A percentile compares a stretch with the other conserved stretches of the same genome.
phyloP scores from a whole-genome alignment of 2,888 invertebrate genomes.

The Margaritifera margaritifera region DNA sequence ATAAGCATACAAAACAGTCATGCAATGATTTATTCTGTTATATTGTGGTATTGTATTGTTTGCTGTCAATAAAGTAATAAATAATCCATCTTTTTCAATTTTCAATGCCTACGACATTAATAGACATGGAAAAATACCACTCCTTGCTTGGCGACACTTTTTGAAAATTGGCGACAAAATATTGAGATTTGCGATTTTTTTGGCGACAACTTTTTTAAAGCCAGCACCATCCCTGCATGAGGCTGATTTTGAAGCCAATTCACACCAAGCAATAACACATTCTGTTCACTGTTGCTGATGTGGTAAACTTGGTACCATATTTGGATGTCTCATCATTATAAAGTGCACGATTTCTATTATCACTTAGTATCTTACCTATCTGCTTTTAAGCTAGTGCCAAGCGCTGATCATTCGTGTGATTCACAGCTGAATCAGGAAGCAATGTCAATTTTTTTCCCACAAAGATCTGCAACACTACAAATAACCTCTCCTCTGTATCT shows the following conservation, averaged over 20 bases:
- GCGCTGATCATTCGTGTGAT: conserved; percentile 4
- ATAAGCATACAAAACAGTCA: too few species aligned
- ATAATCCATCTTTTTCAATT: too few species aligned
- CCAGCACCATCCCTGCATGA: too few species aligned
- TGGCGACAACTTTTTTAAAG: too few species aligned
- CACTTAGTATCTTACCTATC: background rate
- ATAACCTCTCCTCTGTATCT: background rate
- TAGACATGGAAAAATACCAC: too few species aligned
- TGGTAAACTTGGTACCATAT: conserved; percentile 22
- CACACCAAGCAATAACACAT: conserved; percentile 17
- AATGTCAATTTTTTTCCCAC: conserved; percentile 4
- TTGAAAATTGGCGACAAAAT: too few species aligned
- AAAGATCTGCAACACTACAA: background rate
- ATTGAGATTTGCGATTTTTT: too few species aligned
- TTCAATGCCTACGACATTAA: too few species aligned
- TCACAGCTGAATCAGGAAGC: conserved; percentile 2
- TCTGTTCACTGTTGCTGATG: conserved; percentile 15
- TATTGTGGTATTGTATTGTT: too few species aligned
- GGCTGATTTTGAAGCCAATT: conserved; percentile 15
- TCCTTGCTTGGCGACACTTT: too few species aligned
- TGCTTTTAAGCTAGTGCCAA: conserved; percentile 5
- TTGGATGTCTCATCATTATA: conserved; percentile 26
- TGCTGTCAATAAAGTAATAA: too few species aligned
- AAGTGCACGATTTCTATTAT: conserved; percentile 7
- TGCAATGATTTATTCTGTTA: too few species aligned